Conservation (phyloP, 2,888 invertebrate genomes). For the Lycophotia porphyrea region DNA sequence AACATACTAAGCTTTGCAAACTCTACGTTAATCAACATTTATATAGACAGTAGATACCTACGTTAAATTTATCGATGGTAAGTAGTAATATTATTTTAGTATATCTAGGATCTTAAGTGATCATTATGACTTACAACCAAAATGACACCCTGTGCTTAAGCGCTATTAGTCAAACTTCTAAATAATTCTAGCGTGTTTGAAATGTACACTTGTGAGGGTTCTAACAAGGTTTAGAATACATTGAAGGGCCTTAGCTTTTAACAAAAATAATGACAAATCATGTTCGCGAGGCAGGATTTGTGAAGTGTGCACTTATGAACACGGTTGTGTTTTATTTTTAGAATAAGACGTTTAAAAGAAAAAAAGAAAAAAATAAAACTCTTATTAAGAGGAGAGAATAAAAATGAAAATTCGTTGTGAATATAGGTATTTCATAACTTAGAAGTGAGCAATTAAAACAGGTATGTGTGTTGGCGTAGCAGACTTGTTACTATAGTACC, state of each 20-base stretch:
- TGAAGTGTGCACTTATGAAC: slow-evolving; percentile 4
- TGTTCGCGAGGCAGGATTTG: slow-evolving; percentile 6
- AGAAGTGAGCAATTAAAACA: background rate
- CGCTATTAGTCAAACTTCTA: slow-evolving; percentile 74
- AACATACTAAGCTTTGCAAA: slow-evolving; percentile 64
- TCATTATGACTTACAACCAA: slow-evolving; percentile 72
- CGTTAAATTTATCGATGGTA: slow-evolving; percentile 64
- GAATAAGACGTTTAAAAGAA: background rate
- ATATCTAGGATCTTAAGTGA: slow-evolving; percentile 65
- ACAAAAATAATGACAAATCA: slow-evolving; percentile 23
- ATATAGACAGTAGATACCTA: slow-evolving; percentile 65
- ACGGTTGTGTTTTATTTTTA: slow-evolving; percentile 3
- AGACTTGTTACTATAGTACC: slow-evolving; percentile 7
- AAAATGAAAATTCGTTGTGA: slow-evolving; percentile 43
- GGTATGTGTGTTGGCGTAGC: slow-evolving; percentile 17
- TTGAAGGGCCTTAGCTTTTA: slow-evolving; percentile 3
- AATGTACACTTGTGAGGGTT: slow-evolving; percentile 51
- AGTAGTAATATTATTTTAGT: slow-evolving; percentile 61
- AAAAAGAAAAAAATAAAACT: background rate
- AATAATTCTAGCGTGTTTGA: slow-evolving; percentile 69
- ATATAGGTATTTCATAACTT: slow-evolving; percentile 15
- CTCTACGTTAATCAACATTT: slow-evolving; percentile 62
- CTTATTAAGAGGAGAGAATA: too few relatives aligned
- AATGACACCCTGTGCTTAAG: slow-evolving; percentile 80
- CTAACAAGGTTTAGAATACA: slow-evolving; percentile 29